phyloP scores from a whole-genome alignment of 2,888 invertebrate species.

The Lithodes maja region DNA sequence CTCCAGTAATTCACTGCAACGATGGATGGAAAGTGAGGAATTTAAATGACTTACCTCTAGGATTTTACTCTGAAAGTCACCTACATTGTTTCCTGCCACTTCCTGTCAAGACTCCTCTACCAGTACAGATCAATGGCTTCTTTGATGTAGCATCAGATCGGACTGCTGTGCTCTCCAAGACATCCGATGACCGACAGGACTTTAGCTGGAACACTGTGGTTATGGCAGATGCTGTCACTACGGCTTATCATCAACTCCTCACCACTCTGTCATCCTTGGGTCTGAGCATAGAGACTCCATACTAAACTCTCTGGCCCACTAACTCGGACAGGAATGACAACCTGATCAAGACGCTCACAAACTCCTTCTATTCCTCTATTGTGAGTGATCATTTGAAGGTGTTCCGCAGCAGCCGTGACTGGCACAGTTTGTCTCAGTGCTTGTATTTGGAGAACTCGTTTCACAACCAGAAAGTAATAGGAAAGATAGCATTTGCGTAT shows the following conservation, averaged over 20 bases:
- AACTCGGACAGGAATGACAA: not conserved
- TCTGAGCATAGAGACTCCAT: not conserved
- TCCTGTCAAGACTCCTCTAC: conserved; percentile 34
- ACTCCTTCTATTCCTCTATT: conserved; percentile 24
- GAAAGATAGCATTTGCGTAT: conserved; percentile 35
- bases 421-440: conserved; percentile 22
- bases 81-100: conserved; percentile 51
- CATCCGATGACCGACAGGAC: conserved; percentile 38
- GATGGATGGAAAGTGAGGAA: conserved; percentile 14
- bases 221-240: conserved; percentile 31
- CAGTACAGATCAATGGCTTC: conserved; percentile 41
- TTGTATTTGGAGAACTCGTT: conserved; percentile 28
- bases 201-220: conserved; percentile 36
- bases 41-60: conserved; percentile 30
- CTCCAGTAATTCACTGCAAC: not conserved
- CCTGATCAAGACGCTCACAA: not conserved
- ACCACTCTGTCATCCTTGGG: conserved; percentile 10
- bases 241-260: conserved; percentile 29
- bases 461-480: not conserved
- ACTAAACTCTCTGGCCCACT: conserved; percentile 30
- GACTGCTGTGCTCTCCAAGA: conserved; percentile 33
- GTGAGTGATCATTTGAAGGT: conserved; percentile 11
- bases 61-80: conserved; percentile 46
- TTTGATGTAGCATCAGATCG: conserved; percentile 51
- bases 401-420: conserved; percentile 17